phyloP scores from a whole-genome alignment of 2,113 vertebrate species.

The Falcunculus frontatus region DNA sequence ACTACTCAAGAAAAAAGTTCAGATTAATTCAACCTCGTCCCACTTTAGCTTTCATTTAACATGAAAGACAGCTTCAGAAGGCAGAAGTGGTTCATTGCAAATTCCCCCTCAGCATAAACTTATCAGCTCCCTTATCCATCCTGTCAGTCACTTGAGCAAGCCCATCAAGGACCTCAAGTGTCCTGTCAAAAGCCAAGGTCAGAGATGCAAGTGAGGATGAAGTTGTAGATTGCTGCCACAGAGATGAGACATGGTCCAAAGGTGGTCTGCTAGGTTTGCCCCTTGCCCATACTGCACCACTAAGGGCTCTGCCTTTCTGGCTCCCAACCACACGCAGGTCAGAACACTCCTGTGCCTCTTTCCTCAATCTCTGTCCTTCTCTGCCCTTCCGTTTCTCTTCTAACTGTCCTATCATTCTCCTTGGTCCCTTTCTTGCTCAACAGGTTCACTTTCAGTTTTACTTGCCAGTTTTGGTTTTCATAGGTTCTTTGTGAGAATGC shows the following conservation, averaged over 20 bases:
- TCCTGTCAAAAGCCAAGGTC: neutral
- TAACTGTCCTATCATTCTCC: neutral
- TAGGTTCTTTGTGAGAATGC: neutral
- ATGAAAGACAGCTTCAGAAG: neutral
- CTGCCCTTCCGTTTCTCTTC: neutral
- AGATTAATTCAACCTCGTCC: neutral
- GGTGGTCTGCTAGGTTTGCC: neutral
- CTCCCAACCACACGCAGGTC: fast-evolving
- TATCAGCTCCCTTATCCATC: neutral
- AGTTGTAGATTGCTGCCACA: neutral
- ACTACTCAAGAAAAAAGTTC: neutral
- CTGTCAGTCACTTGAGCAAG: neutral
- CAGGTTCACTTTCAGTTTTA: neutral
- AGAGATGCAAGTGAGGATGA: neutral
- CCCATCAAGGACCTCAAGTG: neutral
- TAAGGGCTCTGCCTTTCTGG: neutral
- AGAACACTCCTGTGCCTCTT: neutral
- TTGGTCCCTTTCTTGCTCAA: neutral
- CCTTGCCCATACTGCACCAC: neutral
- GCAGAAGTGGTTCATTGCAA: neutral
- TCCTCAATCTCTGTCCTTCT: neutral
- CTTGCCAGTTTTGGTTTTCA: neutral
- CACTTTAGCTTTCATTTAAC: neutral
- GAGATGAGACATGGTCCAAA: neutral
- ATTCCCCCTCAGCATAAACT: neutral